Conservation (phyloP, 35 echinoderm and acorn worm genomes). For the Diadema setosum region DNA sequence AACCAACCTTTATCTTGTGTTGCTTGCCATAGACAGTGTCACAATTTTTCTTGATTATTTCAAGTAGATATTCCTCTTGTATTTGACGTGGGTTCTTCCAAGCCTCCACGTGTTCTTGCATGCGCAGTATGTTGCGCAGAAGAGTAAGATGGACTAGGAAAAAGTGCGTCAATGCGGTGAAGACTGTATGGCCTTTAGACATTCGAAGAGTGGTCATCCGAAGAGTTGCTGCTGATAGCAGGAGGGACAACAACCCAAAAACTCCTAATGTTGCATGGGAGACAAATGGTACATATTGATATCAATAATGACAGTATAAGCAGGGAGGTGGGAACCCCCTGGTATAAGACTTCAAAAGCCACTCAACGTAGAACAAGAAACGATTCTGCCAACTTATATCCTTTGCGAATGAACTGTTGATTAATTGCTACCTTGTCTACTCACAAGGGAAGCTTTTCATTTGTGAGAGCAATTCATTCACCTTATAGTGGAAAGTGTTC, state of each 20-base stretch:
- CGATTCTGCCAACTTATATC: too few relatives aligned
- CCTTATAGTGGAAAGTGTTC: too few relatives aligned
- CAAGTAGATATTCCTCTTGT: slow-evolving; percentile 28
- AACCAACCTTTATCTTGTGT: neutral
- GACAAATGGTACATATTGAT: too few relatives aligned
- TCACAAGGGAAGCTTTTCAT: too few relatives aligned
- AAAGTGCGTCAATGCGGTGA: neutral
- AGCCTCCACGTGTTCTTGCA: neutral
- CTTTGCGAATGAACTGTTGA: too few relatives aligned
- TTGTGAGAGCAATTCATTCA: too few relatives aligned
- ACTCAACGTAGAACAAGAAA: too few relatives aligned
- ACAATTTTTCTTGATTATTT: slow-evolving; percentile 20
- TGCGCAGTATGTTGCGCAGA: neutral
- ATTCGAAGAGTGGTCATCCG: neutral
- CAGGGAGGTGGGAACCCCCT: too few relatives aligned
- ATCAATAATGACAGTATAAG: too few relatives aligned
- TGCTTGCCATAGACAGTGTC: slow-evolving; percentile 60
- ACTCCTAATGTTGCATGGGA: too few relatives aligned
- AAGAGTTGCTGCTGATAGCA: neutral
- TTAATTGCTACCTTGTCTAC: too few relatives aligned
- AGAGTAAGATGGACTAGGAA: neutral
- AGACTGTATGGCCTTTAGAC: neutral
- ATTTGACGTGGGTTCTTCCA: slow-evolving; percentile 14
- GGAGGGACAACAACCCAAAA: neutral
- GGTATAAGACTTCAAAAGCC: too few relatives aligned